These are phyloP conservation scores for Lasioglossum malachurum DNA, from an alignment of 2,888 invertebrate genomes.

Conservation along the genomic window DNA sequence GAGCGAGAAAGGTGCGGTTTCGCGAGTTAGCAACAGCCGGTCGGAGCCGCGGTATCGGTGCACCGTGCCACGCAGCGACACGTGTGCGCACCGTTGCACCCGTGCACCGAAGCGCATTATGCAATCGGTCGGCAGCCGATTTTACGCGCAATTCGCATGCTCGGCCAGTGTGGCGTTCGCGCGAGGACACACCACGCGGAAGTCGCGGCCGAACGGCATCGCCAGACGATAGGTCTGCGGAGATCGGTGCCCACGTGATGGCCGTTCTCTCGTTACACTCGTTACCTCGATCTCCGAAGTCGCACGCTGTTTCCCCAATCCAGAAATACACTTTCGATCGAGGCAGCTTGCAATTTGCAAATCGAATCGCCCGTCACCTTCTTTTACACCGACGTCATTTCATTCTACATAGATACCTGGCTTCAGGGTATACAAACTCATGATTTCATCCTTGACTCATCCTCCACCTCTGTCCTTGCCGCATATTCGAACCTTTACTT, in stretches of 20 bases:
- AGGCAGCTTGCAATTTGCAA: constrained; percentile 5
- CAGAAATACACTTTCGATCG: constrained; percentile 31
- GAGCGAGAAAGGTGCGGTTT: constrained; percentile 45
- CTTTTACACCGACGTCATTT: too few species aligned
- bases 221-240: constrained; percentile 9
- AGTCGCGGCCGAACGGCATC: constrained; percentile 42
- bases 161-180: background rate
- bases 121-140: constrained; percentile 55
- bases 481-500: too few species aligned
- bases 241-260: constrained; percentile 46
- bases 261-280: background rate
- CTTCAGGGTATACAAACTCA: too few species aligned
- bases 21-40: constrained; percentile 57
- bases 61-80: constrained; percentile 49
- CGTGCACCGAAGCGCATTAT: constrained; percentile 44
- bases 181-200: constrained; percentile 47
- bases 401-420: too few species aligned
- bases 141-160: constrained; percentile 61
- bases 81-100: constrained; percentile 47
- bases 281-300: background rate
- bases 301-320: constrained; percentile 2
- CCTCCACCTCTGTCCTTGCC: too few species aligned
- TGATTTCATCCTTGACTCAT: too few species aligned
- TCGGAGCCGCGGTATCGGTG: constrained; percentile 20
- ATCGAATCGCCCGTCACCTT: background rate